These are phyloP conservation scores for Pardalotus punctatus DNA, from an alignment of 2,113 vertebrate genomes.

Conservation along the genomic window DNA sequence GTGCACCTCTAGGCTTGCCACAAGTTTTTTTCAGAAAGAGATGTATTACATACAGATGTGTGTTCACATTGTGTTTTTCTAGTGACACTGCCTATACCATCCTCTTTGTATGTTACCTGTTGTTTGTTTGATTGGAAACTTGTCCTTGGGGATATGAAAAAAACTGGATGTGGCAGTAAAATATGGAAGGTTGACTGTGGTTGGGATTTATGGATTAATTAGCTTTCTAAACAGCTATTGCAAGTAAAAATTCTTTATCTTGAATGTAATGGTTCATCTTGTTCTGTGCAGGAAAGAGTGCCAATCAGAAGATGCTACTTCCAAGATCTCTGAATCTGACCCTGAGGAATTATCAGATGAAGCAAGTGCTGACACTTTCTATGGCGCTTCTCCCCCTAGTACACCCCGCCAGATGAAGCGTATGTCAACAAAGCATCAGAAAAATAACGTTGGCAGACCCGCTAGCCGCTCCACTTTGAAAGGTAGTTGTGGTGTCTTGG, in stretches of 20 bases:
- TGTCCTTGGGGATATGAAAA: background rate
- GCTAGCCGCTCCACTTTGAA: constrained; percentile 76
- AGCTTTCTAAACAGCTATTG: background rate
- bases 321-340: constrained; percentile 77
- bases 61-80: background rate
- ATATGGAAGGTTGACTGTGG: background rate
- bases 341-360: constrained; percentile 86
- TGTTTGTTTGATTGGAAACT: background rate
- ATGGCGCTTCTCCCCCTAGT: constrained; percentile 87
- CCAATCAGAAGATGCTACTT: constrained; percentile 71
- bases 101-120: background rate
- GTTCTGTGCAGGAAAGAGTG: constrained; percentile 75
- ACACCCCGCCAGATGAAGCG: constrained; percentile 93
- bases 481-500: constrained; percentile 58
- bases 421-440: constrained; percentile 90
- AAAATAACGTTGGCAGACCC: constrained; percentile 72
- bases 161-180: background rate
- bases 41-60: background rate
- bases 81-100: background rate
- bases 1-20: background rate
- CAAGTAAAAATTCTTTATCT: background rate
- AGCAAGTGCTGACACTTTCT: constrained; percentile 82
- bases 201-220: background rate
- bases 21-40: background rate
- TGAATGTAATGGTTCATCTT: background rate